phyloP scores from a whole-genome alignment of 2,888 invertebrate genomes.

The Allygus modestus region DNA sequence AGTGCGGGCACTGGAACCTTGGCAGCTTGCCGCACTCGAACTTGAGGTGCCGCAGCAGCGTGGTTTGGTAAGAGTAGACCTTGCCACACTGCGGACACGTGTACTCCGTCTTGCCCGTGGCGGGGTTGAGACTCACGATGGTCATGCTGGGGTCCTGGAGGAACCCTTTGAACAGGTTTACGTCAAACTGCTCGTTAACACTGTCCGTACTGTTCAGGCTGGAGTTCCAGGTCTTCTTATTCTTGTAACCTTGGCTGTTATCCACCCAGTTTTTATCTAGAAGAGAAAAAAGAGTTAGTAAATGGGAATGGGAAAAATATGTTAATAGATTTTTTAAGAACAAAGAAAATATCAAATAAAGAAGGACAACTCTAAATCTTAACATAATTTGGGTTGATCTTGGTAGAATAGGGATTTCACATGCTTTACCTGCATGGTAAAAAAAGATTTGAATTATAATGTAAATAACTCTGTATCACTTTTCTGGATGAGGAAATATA shows the following conservation, averaged over 20 bases:
- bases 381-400: no score
- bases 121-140: conserved; percentile 25
- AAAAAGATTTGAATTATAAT: no score
- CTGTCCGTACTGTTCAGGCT: not conserved
- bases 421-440: no score
- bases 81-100: conserved; percentile 44
- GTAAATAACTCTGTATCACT: no score
- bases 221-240: not conserved
- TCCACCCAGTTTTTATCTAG: not conserved
- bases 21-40: conserved; percentile 73
- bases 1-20: conserved; percentile 73
- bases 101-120: conserved; percentile 23
- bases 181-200: not conserved
- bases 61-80: not conserved
- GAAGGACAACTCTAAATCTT: no score
- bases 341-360: no score
- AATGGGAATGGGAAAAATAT: no score
- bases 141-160: conserved; percentile 3
- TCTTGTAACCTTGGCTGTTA: not conserved
- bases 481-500: no score
- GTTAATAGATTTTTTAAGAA: no score
- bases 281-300: not conserved
- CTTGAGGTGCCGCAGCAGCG: conserved; percentile 65
- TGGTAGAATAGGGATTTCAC: no score
- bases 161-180: conserved; percentile 29